Conservation (phyloP, 2,113 vertebrate genomes). For the Miniopterus natalensis region DNA sequence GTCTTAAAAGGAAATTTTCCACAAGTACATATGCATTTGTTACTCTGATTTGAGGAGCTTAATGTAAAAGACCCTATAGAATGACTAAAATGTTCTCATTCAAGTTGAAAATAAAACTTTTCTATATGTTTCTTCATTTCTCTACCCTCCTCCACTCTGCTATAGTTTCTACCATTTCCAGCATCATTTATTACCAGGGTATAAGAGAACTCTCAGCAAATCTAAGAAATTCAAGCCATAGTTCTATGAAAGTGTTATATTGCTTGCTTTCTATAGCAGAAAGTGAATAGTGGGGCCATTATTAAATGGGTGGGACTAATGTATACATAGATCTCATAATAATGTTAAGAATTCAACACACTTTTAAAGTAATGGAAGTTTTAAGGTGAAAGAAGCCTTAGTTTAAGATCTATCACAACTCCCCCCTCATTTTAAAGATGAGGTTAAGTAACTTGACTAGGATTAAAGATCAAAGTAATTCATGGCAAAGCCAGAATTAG, state of each 20-base stretch:
- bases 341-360: background rate
- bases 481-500: background rate
- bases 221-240: background rate
- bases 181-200: background rate
- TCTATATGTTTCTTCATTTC: background rate
- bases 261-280: background rate
- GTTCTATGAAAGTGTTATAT: background rate
- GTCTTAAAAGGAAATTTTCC: background rate
- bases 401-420: background rate
- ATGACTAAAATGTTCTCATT: background rate
- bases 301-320: background rate
- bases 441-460: background rate
- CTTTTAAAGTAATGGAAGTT: background rate
- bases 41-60: conserved; percentile 32
- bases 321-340: background rate
- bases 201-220: background rate
- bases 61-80: background rate
- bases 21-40: background rate
- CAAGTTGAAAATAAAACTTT: background rate
- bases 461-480: background rate
- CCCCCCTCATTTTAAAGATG: background rate
- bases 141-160: background rate
- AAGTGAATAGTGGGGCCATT: background rate
- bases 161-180: background rate
- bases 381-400: background rate